Evolutionary conservation across 2,113 vertebrate species (phyloP).

Genomic region (Piprites chloris): DNA sequence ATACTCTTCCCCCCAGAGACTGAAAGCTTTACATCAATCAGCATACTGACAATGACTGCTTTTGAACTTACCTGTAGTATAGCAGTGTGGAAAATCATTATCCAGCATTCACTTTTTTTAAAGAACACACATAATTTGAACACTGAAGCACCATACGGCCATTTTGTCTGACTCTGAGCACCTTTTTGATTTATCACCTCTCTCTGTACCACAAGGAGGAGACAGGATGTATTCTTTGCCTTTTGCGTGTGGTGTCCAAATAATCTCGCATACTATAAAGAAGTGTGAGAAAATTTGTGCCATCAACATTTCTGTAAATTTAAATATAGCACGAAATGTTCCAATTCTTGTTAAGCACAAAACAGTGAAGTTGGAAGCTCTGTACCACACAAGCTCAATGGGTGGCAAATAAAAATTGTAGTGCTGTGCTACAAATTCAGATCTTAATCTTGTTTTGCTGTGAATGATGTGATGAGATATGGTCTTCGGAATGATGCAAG

Average conservation of each 20-base stretch:
- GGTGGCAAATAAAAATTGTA: neutral
- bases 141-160: conserved; percentile 26
- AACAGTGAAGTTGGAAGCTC: neutral
- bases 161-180: conserved; percentile 48
- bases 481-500: neutral
- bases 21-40: conserved; percentile 72
- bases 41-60: conserved; percentile 69
- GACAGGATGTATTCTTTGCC: neutral
- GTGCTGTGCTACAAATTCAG: neutral
- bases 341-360: neutral
- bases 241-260: neutral
- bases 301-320: neutral
- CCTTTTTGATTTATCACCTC: conserved; percentile 25
- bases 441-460: neutral
- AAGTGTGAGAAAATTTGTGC: neutral
- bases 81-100: conserved; percentile 65
- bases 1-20: conserved; percentile 61
- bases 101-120: conserved; percentile 55
- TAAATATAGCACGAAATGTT: neutral
- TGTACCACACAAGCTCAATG: neutral
- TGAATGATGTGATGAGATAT: neutral
- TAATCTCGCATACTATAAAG: neutral
- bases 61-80: conserved; percentile 67
- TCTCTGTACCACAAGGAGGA: conserved; percentile 2
- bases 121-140: conserved; percentile 54